Evolutionary conservation across 1,140 invertebrate species (phyloP).

Genomic region (Hydropsyche tenuis): DNA sequence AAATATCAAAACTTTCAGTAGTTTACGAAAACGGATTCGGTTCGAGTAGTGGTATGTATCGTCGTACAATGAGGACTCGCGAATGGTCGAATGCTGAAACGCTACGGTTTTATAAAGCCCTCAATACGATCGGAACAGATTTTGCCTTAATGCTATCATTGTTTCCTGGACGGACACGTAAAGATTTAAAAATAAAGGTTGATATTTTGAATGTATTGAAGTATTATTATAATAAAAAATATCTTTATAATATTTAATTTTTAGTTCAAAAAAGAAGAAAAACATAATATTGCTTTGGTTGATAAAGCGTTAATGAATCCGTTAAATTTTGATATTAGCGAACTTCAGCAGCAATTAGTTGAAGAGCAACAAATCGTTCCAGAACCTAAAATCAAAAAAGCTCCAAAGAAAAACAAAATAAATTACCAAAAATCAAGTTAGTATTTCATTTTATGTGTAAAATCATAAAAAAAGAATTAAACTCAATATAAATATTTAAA

Average conservation of each 20-base stretch:
- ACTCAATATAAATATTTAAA: not conserved
- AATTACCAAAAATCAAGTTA: conserved; percentile 20
- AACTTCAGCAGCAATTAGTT: conserved; percentile 53
- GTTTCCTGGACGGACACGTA: conserved; percentile 78
- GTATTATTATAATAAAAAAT: not conserved
- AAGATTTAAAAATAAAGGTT: conserved; percentile 81
- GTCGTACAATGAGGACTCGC: conserved; percentile 66
- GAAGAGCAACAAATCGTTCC: conserved; percentile 44
- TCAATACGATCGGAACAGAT: conserved; percentile 87
- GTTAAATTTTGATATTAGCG: conserved; percentile 52
- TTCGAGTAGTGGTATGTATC: conserved; percentile 66
- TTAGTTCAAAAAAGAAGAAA: conserved; percentile 59
- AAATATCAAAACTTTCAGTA: conserved; percentile 68
- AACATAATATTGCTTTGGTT: conserved; percentile 52
- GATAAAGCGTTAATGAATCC: conserved; percentile 55
- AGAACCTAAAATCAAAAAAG: not conserved
- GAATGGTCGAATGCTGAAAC: conserved; percentile 78
- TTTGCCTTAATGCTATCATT: conserved; percentile 85
- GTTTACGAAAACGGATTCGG: conserved; percentile 70
- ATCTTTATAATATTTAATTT: conserved; percentile 14
- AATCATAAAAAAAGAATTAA: too few species aligned
- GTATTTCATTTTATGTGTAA: not conserved
- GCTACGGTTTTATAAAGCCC: conserved; percentile 84
- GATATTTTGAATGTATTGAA: not conserved
- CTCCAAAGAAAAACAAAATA: conserved; percentile 8